Evolutionary conservation across 2,113 vertebrate species (phyloP).

Genomic region (Orthonyx spaldingii): DNA sequence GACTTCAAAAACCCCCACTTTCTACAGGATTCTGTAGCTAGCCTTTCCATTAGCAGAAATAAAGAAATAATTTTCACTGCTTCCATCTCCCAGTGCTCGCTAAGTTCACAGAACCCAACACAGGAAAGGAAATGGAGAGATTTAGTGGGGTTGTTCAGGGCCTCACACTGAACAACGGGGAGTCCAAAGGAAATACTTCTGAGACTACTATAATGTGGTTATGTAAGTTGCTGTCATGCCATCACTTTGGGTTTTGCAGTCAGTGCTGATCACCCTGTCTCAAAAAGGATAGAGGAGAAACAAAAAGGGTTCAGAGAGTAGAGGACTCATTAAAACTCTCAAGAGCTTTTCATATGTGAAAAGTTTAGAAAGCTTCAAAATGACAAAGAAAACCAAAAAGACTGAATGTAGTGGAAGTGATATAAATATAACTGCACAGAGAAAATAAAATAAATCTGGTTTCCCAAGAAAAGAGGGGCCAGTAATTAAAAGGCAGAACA

Average conservation of each 20-base stretch:
- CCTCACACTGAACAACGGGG: not conserved
- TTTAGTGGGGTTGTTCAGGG: not conserved
- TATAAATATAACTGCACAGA: not conserved
- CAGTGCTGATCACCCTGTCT: not conserved
- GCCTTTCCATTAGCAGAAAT: not conserved
- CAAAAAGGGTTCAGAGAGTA: not conserved
- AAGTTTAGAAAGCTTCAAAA: not conserved
- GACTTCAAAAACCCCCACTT: not conserved
- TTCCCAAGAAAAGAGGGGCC: not conserved
- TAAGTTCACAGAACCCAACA: not conserved
- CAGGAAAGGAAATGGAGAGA: not conserved
- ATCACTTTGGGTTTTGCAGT: not conserved
- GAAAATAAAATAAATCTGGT: conserved; percentile 18
- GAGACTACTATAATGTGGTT: not conserved
- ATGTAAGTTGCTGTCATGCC: not conserved
- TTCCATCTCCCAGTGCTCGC: rapidly evolving
- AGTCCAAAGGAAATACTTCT: not conserved
- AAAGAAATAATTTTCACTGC: not conserved
- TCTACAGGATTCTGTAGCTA: not conserved
- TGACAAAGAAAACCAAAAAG: not conserved
- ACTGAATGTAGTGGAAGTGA: not conserved
- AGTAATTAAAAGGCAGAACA: conserved; percentile 7
- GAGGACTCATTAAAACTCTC: not conserved
- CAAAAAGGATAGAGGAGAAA: not conserved
- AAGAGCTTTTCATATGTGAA: not conserved